Conservation (phyloP, 1,140 invertebrate species). For the Drosophila virilis region DNA sequence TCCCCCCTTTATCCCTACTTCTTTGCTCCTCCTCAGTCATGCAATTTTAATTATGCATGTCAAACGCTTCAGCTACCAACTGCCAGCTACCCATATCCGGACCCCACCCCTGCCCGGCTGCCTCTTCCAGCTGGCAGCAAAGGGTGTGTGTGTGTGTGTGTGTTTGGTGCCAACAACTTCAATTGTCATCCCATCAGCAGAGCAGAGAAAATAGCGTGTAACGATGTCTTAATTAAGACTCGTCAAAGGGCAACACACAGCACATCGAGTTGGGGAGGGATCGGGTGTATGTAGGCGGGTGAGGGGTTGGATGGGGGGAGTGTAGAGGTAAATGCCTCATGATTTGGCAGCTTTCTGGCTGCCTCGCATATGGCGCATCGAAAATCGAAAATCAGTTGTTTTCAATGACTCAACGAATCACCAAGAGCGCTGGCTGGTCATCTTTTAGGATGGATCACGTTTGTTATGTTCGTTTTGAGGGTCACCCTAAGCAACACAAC, state of each 20-base stretch:
- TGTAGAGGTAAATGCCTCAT: neutral
- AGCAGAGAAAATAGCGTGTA: slow-evolving; percentile 61
- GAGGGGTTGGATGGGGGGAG: neutral
- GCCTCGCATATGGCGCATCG: slow-evolving; percentile 16
- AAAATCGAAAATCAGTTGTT: slow-evolving; percentile 37
- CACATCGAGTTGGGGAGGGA: neutral
- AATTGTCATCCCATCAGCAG: slow-evolving; percentile 44
- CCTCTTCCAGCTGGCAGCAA: neutral
- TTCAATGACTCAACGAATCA: slow-evolving; percentile 25
- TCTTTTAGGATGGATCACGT: neutral
- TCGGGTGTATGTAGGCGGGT: neutral
- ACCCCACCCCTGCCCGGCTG: no score
- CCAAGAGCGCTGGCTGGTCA: neutral
- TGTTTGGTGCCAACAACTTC: slow-evolving; percentile 23
- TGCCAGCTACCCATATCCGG: neutral
- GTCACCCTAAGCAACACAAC: neutral
- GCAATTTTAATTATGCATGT: slow-evolving; percentile 56
- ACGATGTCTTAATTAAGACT: slow-evolving; percentile 72
- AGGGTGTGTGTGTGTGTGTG: slow-evolving; percentile 10
- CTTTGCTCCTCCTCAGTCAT: neutral
- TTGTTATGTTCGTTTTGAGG: slow-evolving; percentile 6
- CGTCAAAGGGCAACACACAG: slow-evolving; percentile 33
- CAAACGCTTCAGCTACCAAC: slow-evolving; percentile 40
- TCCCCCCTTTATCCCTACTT: no score
- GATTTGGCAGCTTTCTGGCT: slow-evolving; percentile 3